Percentiles rank a stretch among this genome's conserved stretches.
phyloP scores from a whole-genome alignment of 2,113 vertebrate species.

The Varanus komodoensis region DNA sequence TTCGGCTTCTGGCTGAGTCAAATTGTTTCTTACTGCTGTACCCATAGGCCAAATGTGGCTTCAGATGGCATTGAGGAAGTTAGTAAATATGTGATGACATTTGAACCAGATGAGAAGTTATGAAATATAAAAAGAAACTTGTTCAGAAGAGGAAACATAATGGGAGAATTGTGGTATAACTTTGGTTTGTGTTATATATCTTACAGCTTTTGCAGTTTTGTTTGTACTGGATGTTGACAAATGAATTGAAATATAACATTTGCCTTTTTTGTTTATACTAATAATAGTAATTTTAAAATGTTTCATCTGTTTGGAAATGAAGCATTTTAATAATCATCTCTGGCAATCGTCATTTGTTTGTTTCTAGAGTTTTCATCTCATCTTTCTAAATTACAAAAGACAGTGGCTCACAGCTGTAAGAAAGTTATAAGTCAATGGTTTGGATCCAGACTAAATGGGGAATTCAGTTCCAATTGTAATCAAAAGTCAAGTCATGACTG shows the following conservation, averaged over 20 bases:
- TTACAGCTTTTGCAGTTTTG: background rate
- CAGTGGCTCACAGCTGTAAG: too few relatives aligned
- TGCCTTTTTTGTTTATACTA: background rate
- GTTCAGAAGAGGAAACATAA: background rate
- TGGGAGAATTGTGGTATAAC: background rate
- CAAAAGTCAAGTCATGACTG: too few relatives aligned
- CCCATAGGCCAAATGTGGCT: background rate
- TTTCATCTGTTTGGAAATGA: background rate
- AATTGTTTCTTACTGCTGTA: background rate
- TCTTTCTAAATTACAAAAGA: too few relatives aligned
- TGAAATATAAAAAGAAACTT: slow-evolving; percentile 1
- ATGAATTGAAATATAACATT: background rate
- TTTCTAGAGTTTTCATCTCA: too few relatives aligned
- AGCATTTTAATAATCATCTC: background rate
- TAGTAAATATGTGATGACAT: background rate
- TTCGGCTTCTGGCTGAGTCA: background rate
- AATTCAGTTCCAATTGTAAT: too few relatives aligned
- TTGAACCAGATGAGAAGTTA: background rate
- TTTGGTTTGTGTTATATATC: background rate
- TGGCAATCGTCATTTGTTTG: background rate
- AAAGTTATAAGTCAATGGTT: too few relatives aligned
- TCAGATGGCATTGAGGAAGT: background rate
- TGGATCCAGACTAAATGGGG: too few relatives aligned
- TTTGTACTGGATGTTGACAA: background rate
- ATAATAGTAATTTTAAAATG: background rate